A percentile compares a stretch with the other conserved stretches of the same genome.
These are phyloP conservation scores for Myotis pilosus DNA, from an alignment of 2,797 vertebrate species.

Conservation along the genomic window DNA sequence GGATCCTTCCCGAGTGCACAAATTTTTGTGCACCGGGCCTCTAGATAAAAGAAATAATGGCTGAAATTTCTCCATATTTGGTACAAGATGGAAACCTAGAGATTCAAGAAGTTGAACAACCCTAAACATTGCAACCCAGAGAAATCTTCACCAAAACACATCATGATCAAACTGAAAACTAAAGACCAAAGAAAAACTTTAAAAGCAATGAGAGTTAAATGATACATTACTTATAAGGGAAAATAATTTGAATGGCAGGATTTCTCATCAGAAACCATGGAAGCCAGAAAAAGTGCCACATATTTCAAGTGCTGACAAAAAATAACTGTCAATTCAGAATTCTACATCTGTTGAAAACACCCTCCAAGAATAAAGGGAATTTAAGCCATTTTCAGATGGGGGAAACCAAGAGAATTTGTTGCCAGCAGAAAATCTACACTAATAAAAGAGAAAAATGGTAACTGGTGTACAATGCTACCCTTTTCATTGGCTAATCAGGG, in stretches of 20 bases:
- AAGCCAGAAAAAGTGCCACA: not conserved
- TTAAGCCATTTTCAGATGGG: not conserved
- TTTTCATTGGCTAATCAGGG: no score
- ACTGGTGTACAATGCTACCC: no score
- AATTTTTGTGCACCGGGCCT: no score
- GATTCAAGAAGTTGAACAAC: not conserved
- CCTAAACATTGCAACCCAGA: not conserved
- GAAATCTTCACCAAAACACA: not conserved
- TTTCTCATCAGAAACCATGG: not conserved
- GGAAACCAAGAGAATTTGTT: not conserved
- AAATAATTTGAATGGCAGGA: not conserved
- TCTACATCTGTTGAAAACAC: not conserved
- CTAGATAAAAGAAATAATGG: not conserved
- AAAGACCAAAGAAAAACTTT: not conserved
- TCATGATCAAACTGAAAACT: not conserved
- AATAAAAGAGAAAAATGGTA: no score
- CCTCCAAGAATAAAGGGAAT: not conserved
- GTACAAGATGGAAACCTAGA: not conserved
- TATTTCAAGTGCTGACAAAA: conserved; percentile 27
- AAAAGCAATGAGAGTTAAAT: not conserved
- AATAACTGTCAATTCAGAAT: not conserved
- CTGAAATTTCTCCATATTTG: not conserved
- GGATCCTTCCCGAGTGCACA: no score
- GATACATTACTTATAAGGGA: not conserved
- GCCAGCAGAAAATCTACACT: not conserved